Evolutionary conservation across 2,113 vertebrate genomes (phyloP).

Genomic region (Smithornis capensis): DNA sequence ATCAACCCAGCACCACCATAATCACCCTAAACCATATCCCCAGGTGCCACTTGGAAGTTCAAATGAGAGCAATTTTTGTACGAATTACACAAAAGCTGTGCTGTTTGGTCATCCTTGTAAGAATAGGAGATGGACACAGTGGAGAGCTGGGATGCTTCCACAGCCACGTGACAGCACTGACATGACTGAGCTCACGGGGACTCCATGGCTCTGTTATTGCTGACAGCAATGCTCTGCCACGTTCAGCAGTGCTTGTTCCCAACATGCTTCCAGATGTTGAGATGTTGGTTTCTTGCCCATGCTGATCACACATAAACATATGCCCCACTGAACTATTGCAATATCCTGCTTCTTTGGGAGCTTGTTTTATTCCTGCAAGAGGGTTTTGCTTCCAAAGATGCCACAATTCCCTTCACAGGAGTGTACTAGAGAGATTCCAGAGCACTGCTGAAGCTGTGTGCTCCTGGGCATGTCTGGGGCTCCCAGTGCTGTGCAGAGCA

Average conservation of each 20-base stretch:
- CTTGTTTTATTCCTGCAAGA: not conserved
- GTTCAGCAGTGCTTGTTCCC: not conserved
- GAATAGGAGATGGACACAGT: fast-evolving
- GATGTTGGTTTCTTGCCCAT: not conserved
- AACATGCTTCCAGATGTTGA: not conserved
- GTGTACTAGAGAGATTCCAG: not conserved
- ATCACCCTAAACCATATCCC: too few relatives aligned
- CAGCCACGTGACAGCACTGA: fast-evolving
- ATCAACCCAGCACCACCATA: fast-evolving
- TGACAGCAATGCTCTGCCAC: not conserved
- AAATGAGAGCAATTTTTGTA: not conserved
- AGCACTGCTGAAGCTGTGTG: not conserved
- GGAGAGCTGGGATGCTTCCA: not conserved
- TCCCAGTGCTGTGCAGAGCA: not conserved
- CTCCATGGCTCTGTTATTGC: fast-evolving
- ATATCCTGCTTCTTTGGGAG: not conserved
- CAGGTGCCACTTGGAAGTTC: fast-evolving
- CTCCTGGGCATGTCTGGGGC: not conserved
- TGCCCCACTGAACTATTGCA: not conserved
- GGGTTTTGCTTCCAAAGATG: not conserved
- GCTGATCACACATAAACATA: not conserved
- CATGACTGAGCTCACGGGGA: not conserved
- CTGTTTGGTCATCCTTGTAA: fast-evolving
- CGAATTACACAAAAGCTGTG: not conserved
- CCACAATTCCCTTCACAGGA: not conserved